Evolutionary conservation across 2,113 vertebrate species (phyloP).

Genomic region (Meriones unguiculatus): DNA sequence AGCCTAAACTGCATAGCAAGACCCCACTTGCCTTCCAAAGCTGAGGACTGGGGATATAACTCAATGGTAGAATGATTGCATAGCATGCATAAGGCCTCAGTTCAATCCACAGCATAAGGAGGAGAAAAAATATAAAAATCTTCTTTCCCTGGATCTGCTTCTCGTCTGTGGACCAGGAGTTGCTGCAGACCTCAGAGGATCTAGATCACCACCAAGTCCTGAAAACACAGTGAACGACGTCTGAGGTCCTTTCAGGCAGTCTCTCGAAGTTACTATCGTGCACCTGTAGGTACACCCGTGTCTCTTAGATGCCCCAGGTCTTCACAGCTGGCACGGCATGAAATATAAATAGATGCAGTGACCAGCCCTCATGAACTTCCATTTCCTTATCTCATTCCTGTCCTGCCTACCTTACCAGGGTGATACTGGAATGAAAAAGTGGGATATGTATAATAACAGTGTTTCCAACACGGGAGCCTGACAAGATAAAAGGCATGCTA

Average conservation of each 20-base stretch:
- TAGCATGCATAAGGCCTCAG: background rate
- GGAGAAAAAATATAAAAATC: background rate
- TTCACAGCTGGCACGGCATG: background rate
- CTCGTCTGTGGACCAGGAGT: background rate
- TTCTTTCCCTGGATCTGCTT: background rate
- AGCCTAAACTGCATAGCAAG: background rate
- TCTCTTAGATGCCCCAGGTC: background rate
- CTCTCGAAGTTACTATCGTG: background rate
- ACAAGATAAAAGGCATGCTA: background rate
- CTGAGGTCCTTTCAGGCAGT: background rate
- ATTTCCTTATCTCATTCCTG: background rate
- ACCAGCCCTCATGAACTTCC: background rate
- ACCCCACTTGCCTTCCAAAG: background rate
- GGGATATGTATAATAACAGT: background rate
- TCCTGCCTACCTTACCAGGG: background rate
- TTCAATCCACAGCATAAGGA: background rate
- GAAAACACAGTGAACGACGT: background rate
- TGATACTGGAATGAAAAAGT: background rate
- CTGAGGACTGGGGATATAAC: background rate
- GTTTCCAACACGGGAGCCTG: background rate
- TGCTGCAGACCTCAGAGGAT: background rate
- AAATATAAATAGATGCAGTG: background rate
- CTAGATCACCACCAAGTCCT: background rate
- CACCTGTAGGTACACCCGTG: background rate
- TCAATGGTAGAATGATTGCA: background rate